These are phyloP conservation scores for Penaeus monodon DNA, from an alignment of 2,888 invertebrate genomes.

Conservation along the genomic window DNA sequence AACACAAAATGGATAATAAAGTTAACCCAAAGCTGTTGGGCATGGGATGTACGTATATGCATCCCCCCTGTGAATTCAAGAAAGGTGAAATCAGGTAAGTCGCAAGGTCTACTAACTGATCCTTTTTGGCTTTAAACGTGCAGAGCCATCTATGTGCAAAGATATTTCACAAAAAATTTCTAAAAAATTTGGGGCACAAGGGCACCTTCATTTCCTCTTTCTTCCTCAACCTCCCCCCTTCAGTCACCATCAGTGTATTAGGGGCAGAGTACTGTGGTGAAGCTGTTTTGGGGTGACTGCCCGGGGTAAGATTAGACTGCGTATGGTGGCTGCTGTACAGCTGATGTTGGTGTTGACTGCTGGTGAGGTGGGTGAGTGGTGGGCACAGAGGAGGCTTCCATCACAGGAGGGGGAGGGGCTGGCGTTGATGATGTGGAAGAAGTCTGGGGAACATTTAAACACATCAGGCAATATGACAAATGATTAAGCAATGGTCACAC, in stretches of 20 bases:
- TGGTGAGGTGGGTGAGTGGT: constrained; percentile 27
- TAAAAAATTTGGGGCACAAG: no score
- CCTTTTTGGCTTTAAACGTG: no score
- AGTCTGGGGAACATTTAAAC: not conserved
- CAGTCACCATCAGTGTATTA: constrained; percentile 46
- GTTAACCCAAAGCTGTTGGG: no score
- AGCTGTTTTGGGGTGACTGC: constrained; percentile 23
- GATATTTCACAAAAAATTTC: no score
- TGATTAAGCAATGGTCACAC: not conserved
- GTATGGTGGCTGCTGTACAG: constrained; percentile 9
- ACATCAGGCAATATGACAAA: not conserved
- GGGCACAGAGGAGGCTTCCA: constrained; percentile 33
- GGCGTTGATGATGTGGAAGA: constrained; percentile 39
- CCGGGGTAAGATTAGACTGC: constrained; percentile 12
- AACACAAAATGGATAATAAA: no score
- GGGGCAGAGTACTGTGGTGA: constrained; percentile 48
- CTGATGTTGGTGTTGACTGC: constrained; percentile 18
- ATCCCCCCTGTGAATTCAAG: no score
- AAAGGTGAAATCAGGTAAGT: no score
- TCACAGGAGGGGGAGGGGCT: constrained; percentile 12
- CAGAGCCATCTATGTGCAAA: no score
- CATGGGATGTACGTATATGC: no score
- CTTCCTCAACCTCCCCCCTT: constrained; percentile 45
- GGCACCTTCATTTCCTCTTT: constrained; percentile 9
- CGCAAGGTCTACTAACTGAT: no score